These are phyloP conservation scores for Ploceus nigricollis DNA, from an alignment of 2,113 vertebrate species.

Conservation along the genomic window DNA sequence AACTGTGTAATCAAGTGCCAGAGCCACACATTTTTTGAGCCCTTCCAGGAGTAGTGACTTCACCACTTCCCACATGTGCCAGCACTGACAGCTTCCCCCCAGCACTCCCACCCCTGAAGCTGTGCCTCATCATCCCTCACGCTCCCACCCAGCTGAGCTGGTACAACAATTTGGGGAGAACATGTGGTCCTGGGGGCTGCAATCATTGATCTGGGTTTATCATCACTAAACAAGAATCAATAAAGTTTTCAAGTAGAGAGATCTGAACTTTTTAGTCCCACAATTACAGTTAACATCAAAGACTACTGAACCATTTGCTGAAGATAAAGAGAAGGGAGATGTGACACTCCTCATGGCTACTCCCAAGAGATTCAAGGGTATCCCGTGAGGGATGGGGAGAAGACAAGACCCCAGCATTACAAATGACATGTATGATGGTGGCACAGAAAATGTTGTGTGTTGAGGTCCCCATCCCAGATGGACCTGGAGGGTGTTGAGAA, in stretches of 20 bases:
- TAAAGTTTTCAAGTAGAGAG: neutral
- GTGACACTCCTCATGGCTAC: accelerated
- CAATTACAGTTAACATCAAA: neutral
- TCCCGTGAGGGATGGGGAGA: neutral
- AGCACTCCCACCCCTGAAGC: neutral
- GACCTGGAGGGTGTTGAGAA: neutral
- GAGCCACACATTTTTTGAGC: neutral
- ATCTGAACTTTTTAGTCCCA: neutral
- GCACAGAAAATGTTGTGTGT: neutral
- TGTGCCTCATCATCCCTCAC: neutral
- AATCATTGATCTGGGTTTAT: neutral
- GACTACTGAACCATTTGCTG: neutral
- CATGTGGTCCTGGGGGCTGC: neutral
- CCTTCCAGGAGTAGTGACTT: neutral
- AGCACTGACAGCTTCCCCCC: neutral
- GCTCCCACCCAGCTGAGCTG: neutral
- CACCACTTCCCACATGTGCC: neutral
- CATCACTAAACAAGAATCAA: neutral
- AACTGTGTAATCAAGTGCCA: accelerated
- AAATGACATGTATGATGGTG: neutral
- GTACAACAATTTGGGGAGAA: neutral
- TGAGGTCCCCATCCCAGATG: neutral
- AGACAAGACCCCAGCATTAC: neutral
- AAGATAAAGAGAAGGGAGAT: neutral
- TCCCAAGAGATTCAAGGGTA: neutral